Evolutionary conservation across 2,797 vertebrate genomes (phyloP).

Genomic region (Manis javanica): DNA sequence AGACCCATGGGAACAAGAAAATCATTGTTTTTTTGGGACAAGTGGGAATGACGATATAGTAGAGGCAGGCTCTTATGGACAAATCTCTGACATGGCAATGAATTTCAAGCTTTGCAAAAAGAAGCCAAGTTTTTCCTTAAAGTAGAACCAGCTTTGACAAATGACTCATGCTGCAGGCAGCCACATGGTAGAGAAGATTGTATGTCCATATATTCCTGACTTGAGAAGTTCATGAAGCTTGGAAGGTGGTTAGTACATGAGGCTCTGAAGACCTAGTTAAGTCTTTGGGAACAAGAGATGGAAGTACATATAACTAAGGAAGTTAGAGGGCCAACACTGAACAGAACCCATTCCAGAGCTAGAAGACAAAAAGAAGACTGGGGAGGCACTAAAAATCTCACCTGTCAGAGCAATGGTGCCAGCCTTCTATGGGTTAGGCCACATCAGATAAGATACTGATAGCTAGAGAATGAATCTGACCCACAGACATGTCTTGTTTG

Average conservation of each 20-base stretch:
- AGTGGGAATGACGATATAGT: background rate
- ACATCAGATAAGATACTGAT: background rate
- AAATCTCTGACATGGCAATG: background rate
- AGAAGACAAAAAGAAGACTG: background rate
- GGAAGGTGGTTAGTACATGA: background rate
- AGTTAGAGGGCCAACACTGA: background rate
- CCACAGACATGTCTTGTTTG: background rate
- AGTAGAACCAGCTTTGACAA: background rate
- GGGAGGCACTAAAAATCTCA: background rate
- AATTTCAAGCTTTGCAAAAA: background rate
- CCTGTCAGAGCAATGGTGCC: background rate
- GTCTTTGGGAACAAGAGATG: background rate
- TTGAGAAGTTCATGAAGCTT: background rate
- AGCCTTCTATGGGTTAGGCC: background rate
- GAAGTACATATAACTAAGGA: background rate
- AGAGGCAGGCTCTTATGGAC: background rate
- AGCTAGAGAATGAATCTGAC: background rate
- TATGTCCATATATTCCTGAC: background rate
- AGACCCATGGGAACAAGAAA: background rate
- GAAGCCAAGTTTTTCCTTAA: background rate
- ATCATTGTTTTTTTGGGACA: background rate
- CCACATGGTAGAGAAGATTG: background rate
- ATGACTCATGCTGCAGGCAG: background rate
- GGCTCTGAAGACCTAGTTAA: background rate
- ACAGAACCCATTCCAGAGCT: background rate